A percentile compares a stretch with the other conserved stretches of the same genome.
Conservation (phyloP, 1,140 invertebrate species). For the Drosophila pectinifera region DNA sequence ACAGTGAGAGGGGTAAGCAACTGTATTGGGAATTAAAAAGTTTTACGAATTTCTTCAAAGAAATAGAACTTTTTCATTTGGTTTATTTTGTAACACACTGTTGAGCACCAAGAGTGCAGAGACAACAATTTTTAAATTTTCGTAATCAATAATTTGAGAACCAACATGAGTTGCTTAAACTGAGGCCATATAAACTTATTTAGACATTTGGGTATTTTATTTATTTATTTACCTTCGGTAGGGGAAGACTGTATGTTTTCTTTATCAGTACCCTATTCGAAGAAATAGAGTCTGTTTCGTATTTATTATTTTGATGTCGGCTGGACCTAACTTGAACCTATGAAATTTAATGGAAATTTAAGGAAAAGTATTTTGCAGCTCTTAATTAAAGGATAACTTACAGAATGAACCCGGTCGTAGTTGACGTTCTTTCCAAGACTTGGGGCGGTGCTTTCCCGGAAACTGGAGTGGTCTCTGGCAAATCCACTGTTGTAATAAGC, state of each 20-base stretch:
- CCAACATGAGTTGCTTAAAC: not conserved
- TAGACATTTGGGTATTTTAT: too few relatives aligned
- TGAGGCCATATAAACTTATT: not conserved
- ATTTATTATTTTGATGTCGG: slow-evolving; percentile 29
- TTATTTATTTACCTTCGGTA: slow-evolving; percentile 40
- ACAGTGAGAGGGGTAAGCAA: slow-evolving; percentile 7
- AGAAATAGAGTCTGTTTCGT: slow-evolving; percentile 24
- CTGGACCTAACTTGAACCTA: slow-evolving; percentile 53
- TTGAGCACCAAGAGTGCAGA: not conserved
- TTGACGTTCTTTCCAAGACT: slow-evolving; percentile 49
- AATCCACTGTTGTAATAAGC: slow-evolving; percentile 85
- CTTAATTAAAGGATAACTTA: slow-evolving; percentile 31
- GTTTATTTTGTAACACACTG: slow-evolving; percentile 19
- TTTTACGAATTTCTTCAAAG: slow-evolving; percentile 8
- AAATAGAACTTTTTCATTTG: slow-evolving; percentile 37
- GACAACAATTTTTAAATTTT: too few relatives aligned
- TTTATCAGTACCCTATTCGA: slow-evolving; percentile 52
- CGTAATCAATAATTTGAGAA: not conserved
- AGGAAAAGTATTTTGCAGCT: not conserved
- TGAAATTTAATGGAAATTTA: not conserved
- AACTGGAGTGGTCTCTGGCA: slow-evolving; percentile 86
- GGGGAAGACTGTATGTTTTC: slow-evolving; percentile 56
- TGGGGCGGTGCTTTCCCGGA: slow-evolving; percentile 85
- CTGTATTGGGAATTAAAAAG: slow-evolving; percentile 31
- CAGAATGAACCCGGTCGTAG: slow-evolving; percentile 67